phyloP scores from a whole-genome alignment of 2,888 invertebrate genomes.

The Rhogogaster chlorosoma region DNA sequence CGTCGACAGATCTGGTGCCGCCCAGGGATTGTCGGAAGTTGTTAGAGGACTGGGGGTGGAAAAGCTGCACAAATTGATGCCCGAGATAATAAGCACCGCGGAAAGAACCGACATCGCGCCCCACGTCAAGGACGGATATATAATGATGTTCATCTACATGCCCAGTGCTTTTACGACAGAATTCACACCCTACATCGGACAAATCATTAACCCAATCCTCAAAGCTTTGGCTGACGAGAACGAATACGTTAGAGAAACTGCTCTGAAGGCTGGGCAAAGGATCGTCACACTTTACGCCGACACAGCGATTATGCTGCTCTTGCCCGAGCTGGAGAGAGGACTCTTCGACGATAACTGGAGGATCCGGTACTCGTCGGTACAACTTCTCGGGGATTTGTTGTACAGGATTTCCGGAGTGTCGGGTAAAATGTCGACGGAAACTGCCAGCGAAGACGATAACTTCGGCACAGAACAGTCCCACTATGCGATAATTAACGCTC shows the following conservation, averaged over 20 bases:
- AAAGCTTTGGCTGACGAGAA: conserved; percentile 99
- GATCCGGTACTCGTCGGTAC: conserved; percentile 95
- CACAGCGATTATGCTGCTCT: conserved; percentile 93
- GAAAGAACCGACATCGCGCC: conserved; percentile 96
- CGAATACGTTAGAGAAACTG: conserved; percentile 98
- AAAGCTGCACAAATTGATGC: conserved; percentile 98
- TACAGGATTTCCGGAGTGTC: conserved; percentile 98
- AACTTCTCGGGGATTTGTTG: conserved; percentile 95
- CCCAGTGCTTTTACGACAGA: conserved; percentile 97
- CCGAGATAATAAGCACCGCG: conserved; percentile 96
- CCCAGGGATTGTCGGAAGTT: conserved; percentile 98
- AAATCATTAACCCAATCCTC: conserved; percentile 97
- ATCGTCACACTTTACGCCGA: conserved; percentile 98
- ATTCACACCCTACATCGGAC: conserved; percentile 97
- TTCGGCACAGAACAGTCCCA: conserved; percentile 99
- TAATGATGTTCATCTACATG: conserved; percentile 99
- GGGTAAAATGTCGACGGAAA: conserved; percentile 99
- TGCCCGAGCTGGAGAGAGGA: conserved; percentile 96
- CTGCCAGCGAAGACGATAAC: conserved; percentile 98
- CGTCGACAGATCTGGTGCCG: conserved; percentile 97
- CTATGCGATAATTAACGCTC: conserved; percentile 91
- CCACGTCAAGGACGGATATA: conserved; percentile 99
- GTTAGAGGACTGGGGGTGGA: conserved; percentile 97
- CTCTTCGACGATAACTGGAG: conserved; percentile 99
- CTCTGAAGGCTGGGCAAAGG: conserved; percentile 96